Evolutionary conservation across 2,888 invertebrate species (phyloP).

Genomic region (Nomada flava): DNA sequence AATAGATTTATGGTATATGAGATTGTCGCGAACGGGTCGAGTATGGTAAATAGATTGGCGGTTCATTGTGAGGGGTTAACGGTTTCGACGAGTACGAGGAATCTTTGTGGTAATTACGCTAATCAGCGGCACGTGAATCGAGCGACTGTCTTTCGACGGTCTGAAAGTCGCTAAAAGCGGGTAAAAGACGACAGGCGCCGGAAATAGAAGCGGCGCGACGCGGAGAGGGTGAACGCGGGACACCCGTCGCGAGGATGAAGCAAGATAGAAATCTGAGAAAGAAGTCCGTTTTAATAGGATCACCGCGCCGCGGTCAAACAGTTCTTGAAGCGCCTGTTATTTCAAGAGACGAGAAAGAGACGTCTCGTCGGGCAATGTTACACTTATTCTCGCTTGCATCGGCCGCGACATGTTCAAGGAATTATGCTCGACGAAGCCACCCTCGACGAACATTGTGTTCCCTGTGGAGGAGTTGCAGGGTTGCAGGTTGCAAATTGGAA

Average conservation of each 20-base stretch:
- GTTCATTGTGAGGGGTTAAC: not conserved
- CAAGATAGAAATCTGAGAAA: conserved; percentile 74
- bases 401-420: conserved; percentile 38
- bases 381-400: conserved; percentile 41
- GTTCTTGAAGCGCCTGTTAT: conserved; percentile 79
- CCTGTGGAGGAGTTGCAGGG: not conserved
- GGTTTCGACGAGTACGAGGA: conserved; percentile 18
- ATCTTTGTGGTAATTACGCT: conserved; percentile 79
- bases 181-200: conserved; percentile 62
- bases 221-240: conserved; percentile 39
- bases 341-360: conserved; percentile 67
- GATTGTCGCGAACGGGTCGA: too few species aligned
- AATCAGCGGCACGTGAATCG: conserved; percentile 83
- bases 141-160: conserved; percentile 66
- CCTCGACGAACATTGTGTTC: not conserved
- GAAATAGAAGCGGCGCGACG: conserved; percentile 72
- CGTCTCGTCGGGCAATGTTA: conserved; percentile 40
- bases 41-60: too few species aligned
- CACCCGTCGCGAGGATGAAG: conserved; percentile 41
- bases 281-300: conserved; percentile 81
- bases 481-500: not conserved
- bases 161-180: conserved; percentile 66
- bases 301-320: conserved; percentile 79
- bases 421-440: not conserved
- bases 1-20: not conserved